These are phyloP conservation scores for Lagodon rhomboides DNA, from an alignment of 2,797 vertebrate species.

Conservation along the genomic window DNA sequence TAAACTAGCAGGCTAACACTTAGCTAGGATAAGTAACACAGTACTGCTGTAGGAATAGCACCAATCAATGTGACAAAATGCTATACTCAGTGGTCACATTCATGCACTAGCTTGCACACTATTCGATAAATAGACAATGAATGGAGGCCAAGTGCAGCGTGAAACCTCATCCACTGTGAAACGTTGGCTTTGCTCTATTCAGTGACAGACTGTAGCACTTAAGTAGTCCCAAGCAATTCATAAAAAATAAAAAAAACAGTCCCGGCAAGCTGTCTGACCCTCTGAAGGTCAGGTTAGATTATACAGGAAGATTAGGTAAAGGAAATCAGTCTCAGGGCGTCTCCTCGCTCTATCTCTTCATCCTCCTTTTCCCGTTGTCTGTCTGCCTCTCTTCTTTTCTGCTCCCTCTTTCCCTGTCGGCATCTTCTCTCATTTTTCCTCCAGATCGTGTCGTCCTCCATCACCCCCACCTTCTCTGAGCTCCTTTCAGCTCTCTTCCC, in stretches of 20 bases:
- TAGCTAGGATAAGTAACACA: background rate
- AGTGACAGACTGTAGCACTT: slow-evolving; percentile 2
- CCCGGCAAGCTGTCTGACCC: slow-evolving; percentile 24
- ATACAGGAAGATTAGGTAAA: slow-evolving; percentile 57
- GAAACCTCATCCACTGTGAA: slow-evolving; percentile 24
- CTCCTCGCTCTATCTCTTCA: slow-evolving; percentile 32
- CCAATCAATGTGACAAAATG: background rate
- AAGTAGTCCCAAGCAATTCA: slow-evolving; percentile 17
- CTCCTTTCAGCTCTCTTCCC: background rate
- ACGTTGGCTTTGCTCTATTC: background rate
- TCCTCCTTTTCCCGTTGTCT: slow-evolving; percentile 45
- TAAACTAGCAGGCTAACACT: background rate
- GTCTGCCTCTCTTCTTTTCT: slow-evolving; percentile 19
- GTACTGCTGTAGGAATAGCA: background rate
- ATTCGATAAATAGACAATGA: background rate
- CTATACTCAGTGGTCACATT: background rate
- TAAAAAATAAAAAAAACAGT: background rate
- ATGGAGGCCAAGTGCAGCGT: background rate
- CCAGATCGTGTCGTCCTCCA: slow-evolving; percentile 43
- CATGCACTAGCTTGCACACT: background rate
- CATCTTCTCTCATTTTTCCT: slow-evolving; percentile 37
- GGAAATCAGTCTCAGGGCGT: slow-evolving; percentile 62
- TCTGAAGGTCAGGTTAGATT: slow-evolving; percentile 53
- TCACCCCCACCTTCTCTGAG: slow-evolving; percentile 24
- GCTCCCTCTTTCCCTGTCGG: slow-evolving; percentile 25